A percentile compares a stretch with the other conserved stretches of the same genome.
Conservation (phyloP, 2,888 invertebrate genomes). For the Harpalus rubripes region DNA sequence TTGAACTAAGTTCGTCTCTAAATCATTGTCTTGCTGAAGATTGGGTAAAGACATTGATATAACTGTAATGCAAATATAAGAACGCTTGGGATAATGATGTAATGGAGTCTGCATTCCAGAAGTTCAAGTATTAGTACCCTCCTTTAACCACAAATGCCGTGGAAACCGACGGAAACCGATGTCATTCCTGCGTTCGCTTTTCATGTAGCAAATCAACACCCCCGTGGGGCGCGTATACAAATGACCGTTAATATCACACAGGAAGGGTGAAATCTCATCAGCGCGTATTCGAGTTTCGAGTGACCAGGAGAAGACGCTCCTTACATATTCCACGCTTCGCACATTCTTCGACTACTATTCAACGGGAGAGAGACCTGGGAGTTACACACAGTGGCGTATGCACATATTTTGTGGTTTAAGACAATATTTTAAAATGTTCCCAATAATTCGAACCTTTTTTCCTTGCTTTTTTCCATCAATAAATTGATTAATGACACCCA, state of each 20-base stretch:
- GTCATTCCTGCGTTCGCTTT: constrained; percentile 16
- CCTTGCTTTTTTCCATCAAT: too few species aligned
- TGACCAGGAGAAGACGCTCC: constrained; percentile 54
- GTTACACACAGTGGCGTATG: too few species aligned
- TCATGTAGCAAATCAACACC: constrained; percentile 17
- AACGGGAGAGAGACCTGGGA: not conserved
- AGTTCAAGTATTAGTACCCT: constrained; percentile 47
- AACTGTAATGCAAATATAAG: constrained; percentile 36
- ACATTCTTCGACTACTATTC: constrained; percentile 27
- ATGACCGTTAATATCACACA: constrained; percentile 58
- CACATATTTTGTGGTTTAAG: too few species aligned
- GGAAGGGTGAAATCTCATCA: constrained; percentile 62
- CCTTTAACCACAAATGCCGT: constrained; percentile 37
- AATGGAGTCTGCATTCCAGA: constrained; percentile 43
- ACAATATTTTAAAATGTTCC: too few species aligned
- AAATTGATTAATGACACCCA: too few species aligned
- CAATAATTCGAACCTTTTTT: too few species aligned
- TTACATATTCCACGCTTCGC: constrained; percentile 49
- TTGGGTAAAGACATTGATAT: constrained; percentile 20
- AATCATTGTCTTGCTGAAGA: not conserved
- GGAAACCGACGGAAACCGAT: constrained; percentile 38
- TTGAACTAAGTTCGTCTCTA: not conserved
- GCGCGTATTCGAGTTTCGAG: constrained; percentile 51
- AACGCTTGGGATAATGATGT: constrained; percentile 35
- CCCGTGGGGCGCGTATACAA: constrained; percentile 48